Conservation (phyloP, 2,888 invertebrate genomes). For the Colostygia pectinataria region DNA sequence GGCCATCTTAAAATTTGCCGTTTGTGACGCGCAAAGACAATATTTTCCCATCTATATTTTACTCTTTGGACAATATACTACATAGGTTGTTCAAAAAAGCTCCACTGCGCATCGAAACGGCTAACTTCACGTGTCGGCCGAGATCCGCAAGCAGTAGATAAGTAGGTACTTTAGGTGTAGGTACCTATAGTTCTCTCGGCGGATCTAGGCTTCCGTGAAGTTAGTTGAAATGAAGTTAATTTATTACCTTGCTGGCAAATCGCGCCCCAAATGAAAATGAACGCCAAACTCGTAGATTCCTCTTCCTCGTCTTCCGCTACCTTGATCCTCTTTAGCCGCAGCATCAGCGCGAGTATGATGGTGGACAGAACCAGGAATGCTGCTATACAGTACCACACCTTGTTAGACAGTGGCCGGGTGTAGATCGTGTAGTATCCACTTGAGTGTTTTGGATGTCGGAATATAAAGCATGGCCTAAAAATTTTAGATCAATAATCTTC, state of each 20-base stretch:
- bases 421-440: slow-evolving; percentile 84
- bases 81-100: too few relatives aligned
- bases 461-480: slow-evolving; percentile 85
- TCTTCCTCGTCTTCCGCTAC: slow-evolving; percentile 50
- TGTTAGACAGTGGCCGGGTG: slow-evolving; percentile 82
- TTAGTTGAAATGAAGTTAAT: too few relatives aligned
- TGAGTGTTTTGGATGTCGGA: slow-evolving; percentile 85
- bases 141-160: too few relatives aligned
- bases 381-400: slow-evolving; percentile 82
- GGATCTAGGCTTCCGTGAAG: too few relatives aligned
- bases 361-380: slow-evolving; percentile 54
- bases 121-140: too few relatives aligned
- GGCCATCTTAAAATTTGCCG: too few relatives aligned
- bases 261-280: slow-evolving; percentile 70
- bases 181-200: too few relatives aligned
- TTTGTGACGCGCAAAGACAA: too few relatives aligned
- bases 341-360: slow-evolving; percentile 45
- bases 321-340: slow-evolving; percentile 42
- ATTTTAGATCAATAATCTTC: neutral
- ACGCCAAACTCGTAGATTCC: slow-evolving; percentile 66
- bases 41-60: too few relatives aligned
- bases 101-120: too few relatives aligned
- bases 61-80: too few relatives aligned
- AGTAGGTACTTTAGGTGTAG: too few relatives aligned
- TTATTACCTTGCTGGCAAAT: slow-evolving; percentile 77